These are phyloP conservation scores for Lophura nycthemera DNA, from an alignment of 2,113 vertebrate species.

Conservation along the genomic window DNA sequence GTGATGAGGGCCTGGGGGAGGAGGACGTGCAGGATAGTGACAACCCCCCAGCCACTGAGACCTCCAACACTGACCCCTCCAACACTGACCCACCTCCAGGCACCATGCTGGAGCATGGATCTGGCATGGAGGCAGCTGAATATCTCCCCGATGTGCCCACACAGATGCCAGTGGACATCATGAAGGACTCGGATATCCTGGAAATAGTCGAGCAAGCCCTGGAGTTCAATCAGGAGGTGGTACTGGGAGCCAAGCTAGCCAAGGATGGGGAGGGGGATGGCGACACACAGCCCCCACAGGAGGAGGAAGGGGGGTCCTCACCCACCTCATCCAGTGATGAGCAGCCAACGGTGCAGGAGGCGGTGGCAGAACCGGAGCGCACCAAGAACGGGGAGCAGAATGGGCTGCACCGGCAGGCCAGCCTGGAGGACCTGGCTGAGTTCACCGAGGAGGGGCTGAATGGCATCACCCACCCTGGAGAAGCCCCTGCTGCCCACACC, in stretches of 20 bases:
- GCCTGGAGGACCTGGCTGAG: constrained; percentile 27
- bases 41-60: rapidly evolving
- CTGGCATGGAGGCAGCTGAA: rapidly evolving
- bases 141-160: background rate
- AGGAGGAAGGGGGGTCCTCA: rapidly evolving
- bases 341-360: background rate
- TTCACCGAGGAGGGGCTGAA: constrained; percentile 18
- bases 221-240: constrained; percentile 68
- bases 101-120: background rate
- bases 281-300: rapidly evolving
- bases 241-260: background rate
- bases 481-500: rapidly evolving
- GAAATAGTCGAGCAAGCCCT: constrained; percentile 64
- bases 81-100: rapidly evolving
- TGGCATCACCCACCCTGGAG: rapidly evolving
- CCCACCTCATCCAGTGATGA: background rate
- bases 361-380: rapidly evolving
- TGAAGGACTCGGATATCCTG: constrained; percentile 33
- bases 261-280: background rate
- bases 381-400: background rate
- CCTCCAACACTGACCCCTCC: rapidly evolving
- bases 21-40: rapidly evolving
- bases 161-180: rapidly evolving
- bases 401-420: background rate
- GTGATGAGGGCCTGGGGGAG: background rate